These are phyloP conservation scores for Idris sp. DNA, from an alignment of 1,140 invertebrate species.

Conservation along the genomic window DNA sequence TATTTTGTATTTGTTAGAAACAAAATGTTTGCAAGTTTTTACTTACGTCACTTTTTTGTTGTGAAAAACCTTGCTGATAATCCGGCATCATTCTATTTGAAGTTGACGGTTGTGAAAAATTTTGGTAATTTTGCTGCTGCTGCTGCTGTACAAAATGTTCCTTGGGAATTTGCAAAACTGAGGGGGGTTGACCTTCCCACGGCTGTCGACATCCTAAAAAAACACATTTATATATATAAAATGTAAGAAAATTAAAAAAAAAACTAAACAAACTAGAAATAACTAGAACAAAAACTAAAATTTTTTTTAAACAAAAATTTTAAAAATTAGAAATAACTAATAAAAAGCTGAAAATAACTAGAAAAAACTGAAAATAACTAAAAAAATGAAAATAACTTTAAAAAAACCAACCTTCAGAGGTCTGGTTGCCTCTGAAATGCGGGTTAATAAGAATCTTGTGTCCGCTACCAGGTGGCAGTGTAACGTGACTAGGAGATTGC, in stretches of 20 bases:
- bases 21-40: conserved; percentile 7
- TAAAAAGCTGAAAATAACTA: too few relatives aligned
- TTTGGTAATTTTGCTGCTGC: conserved; percentile 65
- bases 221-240: too few relatives aligned
- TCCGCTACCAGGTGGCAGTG: conserved; percentile 66
- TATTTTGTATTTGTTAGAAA: neutral
- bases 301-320: too few relatives aligned
- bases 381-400: too few relatives aligned
- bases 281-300: too few relatives aligned
- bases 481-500: conserved; percentile 52
- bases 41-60: conserved; percentile 72
- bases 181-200: conserved; percentile 67
- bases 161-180: conserved; percentile 54
- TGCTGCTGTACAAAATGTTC: conserved; percentile 64
- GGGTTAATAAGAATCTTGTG: conserved; percentile 78
- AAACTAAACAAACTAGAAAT: too few relatives aligned
- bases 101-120: conserved; percentile 62
- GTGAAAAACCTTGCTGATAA: conserved; percentile 67
- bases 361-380: too few relatives aligned
- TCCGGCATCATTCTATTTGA: conserved; percentile 49
- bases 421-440: conserved; percentile 74
- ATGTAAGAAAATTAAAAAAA: too few relatives aligned
- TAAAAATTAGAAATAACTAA: too few relatives aligned
- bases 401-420: too few relatives aligned
- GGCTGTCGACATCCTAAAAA: conserved; percentile 60